Evolutionary conservation across 2,888 invertebrate species (phyloP).

Genomic region (Artemia sinica): DNA sequence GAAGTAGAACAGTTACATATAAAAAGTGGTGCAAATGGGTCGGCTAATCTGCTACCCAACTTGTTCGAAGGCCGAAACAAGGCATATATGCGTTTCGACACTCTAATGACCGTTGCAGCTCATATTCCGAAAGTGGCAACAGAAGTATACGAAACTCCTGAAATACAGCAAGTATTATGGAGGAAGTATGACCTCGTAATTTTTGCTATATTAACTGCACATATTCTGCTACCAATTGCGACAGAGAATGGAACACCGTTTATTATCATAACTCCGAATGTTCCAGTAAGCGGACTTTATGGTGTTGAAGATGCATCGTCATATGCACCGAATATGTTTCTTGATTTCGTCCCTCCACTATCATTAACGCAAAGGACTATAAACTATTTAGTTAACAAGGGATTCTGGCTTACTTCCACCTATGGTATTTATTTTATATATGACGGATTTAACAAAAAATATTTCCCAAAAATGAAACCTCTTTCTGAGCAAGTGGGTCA

Average conservation of each 20-base stretch:
- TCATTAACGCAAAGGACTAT: background rate
- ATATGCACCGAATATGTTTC: slow-evolving; percentile 27
- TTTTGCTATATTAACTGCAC: slow-evolving; percentile 28
- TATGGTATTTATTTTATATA: background rate
- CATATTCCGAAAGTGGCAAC: background rate
- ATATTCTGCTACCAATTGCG: slow-evolving; percentile 27
- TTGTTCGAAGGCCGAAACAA: slow-evolving; percentile 18
- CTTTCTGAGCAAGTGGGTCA: slow-evolving; percentile 23
- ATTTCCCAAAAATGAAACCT: background rate
- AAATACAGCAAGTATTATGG: slow-evolving; percentile 22
- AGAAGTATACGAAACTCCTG: slow-evolving; percentile 23
- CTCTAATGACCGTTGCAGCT: slow-evolving; percentile 7
- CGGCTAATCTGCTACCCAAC: slow-evolving; percentile 21
- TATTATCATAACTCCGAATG: slow-evolving; percentile 28
- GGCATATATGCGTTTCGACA: background rate
- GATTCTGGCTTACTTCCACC: too few relatives aligned
- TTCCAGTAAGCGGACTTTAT: slow-evolving; percentile 20
- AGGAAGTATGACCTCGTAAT: slow-evolving; percentile 28
- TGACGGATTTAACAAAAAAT: background rate
- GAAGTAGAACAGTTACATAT: background rate
- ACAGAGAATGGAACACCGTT: slow-evolving; percentile 29
- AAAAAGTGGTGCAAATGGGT: slow-evolving; percentile 2
- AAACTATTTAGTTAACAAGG: background rate
- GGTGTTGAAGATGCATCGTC: slow-evolving; percentile 27
- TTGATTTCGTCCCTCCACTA: background rate